Evolutionary conservation across 2,113 vertebrate species (phyloP).

Genomic region (Isurus oxyrinchus): DNA sequence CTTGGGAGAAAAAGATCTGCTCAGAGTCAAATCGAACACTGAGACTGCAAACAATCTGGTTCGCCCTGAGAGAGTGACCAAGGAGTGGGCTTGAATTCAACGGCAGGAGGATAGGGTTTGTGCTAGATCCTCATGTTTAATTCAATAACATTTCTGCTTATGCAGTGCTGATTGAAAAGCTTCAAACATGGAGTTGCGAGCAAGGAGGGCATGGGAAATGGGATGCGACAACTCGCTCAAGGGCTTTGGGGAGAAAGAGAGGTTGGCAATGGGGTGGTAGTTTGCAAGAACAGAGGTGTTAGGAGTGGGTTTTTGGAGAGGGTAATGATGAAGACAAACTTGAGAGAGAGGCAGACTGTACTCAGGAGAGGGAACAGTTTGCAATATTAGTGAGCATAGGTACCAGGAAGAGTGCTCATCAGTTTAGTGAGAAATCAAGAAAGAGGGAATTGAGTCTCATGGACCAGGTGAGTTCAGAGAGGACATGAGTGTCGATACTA

Average conservation of each 20-base stretch:
- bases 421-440: neutral
- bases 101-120: neutral
- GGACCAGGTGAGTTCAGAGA: neutral
- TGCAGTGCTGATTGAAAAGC: neutral
- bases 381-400: too few species aligned
- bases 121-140: neutral
- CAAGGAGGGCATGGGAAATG: neutral
- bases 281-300: neutral
- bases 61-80: neutral
- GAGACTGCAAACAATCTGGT: neutral
- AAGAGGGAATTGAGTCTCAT: neutral
- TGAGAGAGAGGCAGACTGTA: neutral
- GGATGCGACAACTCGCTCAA: neutral
- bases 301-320: neutral
- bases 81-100: neutral
- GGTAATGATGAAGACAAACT: neutral
- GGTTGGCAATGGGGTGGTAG: neutral
- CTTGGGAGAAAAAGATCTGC: neutral
- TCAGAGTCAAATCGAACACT: neutral
- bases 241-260: neutral
- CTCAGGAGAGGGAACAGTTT: neutral
- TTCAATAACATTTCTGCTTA: neutral
- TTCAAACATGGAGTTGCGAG: neutral
- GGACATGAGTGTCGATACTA: neutral
- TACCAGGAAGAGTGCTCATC: neutral